Evolutionary conservation across 2,888 invertebrate species (phyloP).

Genomic region (Hirtodrosophila trivittata): DNA sequence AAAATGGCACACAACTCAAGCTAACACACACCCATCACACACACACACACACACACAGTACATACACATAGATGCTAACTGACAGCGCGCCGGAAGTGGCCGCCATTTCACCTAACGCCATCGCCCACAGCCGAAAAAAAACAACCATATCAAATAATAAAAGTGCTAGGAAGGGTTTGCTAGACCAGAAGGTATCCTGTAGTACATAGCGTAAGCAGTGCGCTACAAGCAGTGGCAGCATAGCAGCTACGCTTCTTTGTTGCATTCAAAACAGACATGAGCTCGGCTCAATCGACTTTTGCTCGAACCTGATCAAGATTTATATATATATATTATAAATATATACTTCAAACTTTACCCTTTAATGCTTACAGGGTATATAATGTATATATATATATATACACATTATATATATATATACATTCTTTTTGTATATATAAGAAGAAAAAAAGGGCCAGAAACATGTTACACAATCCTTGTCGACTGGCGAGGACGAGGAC

Average conservation of each 20-base stretch:
- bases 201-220: too few relatives aligned
- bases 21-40: slow-evolving; percentile 30
- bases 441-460: slow-evolving; percentile 48
- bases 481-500: slow-evolving; percentile 15
- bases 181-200: slow-evolving; percentile 1
- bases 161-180: background rate
- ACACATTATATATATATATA: too few relatives aligned
- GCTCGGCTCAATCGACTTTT: too few relatives aligned
- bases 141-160: slow-evolving; percentile 22
- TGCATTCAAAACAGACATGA: too few relatives aligned
- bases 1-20: slow-evolving; percentile 68
- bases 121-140: slow-evolving; percentile 18
- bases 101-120: slow-evolving; percentile 50
- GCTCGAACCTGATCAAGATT: too few relatives aligned
- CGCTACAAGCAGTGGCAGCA: background rate
- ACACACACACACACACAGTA: slow-evolving; percentile 27
- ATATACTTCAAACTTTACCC: too few relatives aligned
- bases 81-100: slow-evolving; percentile 73
- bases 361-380: background rate
- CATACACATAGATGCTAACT: slow-evolving; percentile 39
- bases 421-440: slow-evolving; percentile 1
- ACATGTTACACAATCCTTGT: slow-evolving; percentile 76
- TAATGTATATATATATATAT: too few relatives aligned
- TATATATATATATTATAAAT: too few relatives aligned
- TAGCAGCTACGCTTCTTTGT: too few relatives aligned